Evolutionary conservation across 2,888 invertebrate species (phyloP), one percentile per base, ranked within the genome.

Genomic region (Drosophila neutralis): DNA sequence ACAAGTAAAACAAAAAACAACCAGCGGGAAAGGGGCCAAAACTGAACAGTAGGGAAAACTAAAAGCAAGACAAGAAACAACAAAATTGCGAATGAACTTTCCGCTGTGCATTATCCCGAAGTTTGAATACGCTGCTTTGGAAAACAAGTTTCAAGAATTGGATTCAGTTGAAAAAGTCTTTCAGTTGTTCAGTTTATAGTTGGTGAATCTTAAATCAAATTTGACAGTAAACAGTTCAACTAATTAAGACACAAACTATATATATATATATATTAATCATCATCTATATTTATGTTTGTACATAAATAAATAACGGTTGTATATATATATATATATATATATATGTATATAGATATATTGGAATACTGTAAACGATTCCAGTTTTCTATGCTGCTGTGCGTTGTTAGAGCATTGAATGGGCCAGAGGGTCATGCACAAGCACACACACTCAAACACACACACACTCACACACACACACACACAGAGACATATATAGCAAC

Each of bases 341-440:
- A 31, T 10, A 31, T 21, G 21, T 21, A 3, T 10, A 31, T 31
- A 4, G 0, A 10, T 10, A 33, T 45, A 24, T 42, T 42, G 31
- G 1, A 11, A 13, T 31, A 59, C 13, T 36, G n/a, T 15, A 33
- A 35, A 18, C n/a, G 13, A 11, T 35, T 33, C 33, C 29, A 21
- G 21, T 21, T 21, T 21, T 42, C 40, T 42, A n/a, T 29, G 49
- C 11, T 49, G 10, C 18, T 49, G 10, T 36, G 36, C 54, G 10
- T 40, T 61, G 40, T 42, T 49, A 76, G 76, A 52, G 80, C 24
- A 75, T 62, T 51, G 42, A 58, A 60, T 24, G 27, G 24, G 27
- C 27, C 10, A 52, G 54, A 36, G 70, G 66, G 70, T 24, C 18
- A 42, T 7, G 21, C 15, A 36, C 29, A 59, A 24, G 45, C n/a